These are phyloP conservation scores for Exocentrus adspersus DNA, from an alignment of 2,888 invertebrate genomes.

Conservation along the genomic window DNA sequence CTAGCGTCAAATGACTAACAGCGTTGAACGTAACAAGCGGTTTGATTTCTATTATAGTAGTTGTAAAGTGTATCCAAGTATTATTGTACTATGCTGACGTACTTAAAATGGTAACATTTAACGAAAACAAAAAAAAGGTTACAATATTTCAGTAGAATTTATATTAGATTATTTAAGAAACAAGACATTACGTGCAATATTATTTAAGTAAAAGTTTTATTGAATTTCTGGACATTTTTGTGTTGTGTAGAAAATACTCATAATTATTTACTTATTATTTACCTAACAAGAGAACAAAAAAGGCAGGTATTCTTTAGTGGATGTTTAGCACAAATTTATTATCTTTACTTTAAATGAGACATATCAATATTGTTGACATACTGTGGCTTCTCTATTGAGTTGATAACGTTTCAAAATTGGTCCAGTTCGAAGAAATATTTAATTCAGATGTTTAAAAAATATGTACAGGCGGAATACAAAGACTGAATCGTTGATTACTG, in stretches of 20 bases:
- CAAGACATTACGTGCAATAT: conserved; percentile 5
- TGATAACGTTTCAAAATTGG: no score
- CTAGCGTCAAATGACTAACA: neutral
- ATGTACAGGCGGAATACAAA: no score
- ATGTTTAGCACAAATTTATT: neutral
- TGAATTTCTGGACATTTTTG: conserved; percentile 19
- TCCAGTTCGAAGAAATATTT: no score
- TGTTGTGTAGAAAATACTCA: neutral
- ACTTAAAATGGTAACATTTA: conserved; percentile 16
- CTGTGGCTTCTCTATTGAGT: neutral
- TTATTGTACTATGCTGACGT: conserved; percentile 4
- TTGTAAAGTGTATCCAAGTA: neutral
- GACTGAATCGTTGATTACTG: no score
- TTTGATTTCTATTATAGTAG: neutral
- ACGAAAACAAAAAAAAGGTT: no score
- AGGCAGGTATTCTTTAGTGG: neutral
- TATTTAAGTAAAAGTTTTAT: conserved; percentile 16
- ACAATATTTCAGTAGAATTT: no score
- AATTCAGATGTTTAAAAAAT: no score
- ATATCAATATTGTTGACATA: conserved; percentile 8
- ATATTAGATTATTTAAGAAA: no score
- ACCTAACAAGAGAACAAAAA: neutral
- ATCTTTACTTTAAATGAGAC: neutral
- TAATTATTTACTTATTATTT: no score
- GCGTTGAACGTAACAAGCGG: neutral